Evolutionary conservation across 2,888 invertebrate genomes (phyloP).

Genomic region (Dioctria rufipes): DNA sequence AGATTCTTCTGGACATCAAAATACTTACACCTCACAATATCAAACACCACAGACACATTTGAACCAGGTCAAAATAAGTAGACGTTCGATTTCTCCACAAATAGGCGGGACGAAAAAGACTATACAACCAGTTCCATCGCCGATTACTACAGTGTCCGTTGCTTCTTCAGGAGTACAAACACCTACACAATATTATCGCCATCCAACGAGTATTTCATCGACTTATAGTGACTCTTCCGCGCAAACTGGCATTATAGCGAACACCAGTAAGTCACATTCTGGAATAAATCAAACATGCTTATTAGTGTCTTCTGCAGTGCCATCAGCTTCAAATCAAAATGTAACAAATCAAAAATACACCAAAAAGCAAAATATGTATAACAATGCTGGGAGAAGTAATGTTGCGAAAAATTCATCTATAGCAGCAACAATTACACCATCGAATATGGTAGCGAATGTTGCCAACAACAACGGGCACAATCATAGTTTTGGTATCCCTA

Average conservation of each 20-base stretch:
- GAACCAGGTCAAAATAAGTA: constrained; percentile 18
- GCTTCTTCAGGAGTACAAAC: constrained; percentile 15
- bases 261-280: constrained; percentile 76
- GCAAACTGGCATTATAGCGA: constrained; percentile 66
- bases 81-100: constrained; percentile 68
- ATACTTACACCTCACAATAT: constrained; percentile 74
- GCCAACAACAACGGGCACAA: constrained; percentile 15
- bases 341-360: constrained; percentile 48
- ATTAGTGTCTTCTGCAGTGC: constrained; percentile 21
- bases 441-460: neutral
- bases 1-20: constrained; percentile 76
- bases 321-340: constrained; percentile 56
- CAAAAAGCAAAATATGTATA: constrained; percentile 64
- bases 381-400: constrained; percentile 62
- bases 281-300: constrained; percentile 53
- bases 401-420: constrained; percentile 64
- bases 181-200: constrained; percentile 73
- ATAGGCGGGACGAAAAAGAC: constrained; percentile 75
- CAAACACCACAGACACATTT: constrained; percentile 10
- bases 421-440: constrained; percentile 63
- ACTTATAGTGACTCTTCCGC: constrained; percentile 66
- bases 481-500: constrained; percentile 38
- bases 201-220: constrained; percentile 75
- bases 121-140: constrained; percentile 61
- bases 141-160: constrained; percentile 29